Evolutionary conservation across 2,113 vertebrate genomes (phyloP).

Genomic region (Corythoichthys intestinalis): DNA sequence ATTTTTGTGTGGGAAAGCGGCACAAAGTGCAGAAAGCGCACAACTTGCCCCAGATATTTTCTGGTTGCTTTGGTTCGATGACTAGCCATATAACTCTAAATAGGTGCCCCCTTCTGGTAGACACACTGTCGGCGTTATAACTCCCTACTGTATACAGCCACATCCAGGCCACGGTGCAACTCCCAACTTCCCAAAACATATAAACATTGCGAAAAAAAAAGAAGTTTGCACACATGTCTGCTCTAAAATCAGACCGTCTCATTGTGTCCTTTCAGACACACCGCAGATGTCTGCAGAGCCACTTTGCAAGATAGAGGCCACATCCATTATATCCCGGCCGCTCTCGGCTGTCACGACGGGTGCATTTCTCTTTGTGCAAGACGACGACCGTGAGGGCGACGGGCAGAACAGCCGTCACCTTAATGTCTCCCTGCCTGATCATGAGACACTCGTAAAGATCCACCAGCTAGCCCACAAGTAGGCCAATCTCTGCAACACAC

Average conservation of each 20-base stretch:
- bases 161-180: neutral
- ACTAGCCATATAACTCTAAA: neutral
- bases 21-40: no score
- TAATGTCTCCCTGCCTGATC: constrained; percentile 56
- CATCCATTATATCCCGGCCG: constrained; percentile 46
- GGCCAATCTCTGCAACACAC: constrained; percentile 50
- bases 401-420: constrained; percentile 58
- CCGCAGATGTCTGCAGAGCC: constrained; percentile 32
- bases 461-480: constrained; percentile 39
- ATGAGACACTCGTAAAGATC: constrained; percentile 53
- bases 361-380: constrained; percentile 52
- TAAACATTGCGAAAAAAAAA: neutral
- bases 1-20: no score
- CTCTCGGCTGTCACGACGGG: constrained; percentile 50
- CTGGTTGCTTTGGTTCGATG: no score
- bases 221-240: constrained; percentile 14
- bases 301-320: constrained; percentile 41
- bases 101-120: neutral
- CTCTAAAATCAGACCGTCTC: constrained; percentile 43
- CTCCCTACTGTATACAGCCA: neutral
- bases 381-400: constrained; percentile 50
- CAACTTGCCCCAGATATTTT: no score
- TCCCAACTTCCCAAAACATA: neutral
- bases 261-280: constrained; percentile 46
- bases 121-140: neutral